Base-by-base conservation (phyloP, 2,888 invertebrate genomes). In the Eristalis tenax region DNA sequence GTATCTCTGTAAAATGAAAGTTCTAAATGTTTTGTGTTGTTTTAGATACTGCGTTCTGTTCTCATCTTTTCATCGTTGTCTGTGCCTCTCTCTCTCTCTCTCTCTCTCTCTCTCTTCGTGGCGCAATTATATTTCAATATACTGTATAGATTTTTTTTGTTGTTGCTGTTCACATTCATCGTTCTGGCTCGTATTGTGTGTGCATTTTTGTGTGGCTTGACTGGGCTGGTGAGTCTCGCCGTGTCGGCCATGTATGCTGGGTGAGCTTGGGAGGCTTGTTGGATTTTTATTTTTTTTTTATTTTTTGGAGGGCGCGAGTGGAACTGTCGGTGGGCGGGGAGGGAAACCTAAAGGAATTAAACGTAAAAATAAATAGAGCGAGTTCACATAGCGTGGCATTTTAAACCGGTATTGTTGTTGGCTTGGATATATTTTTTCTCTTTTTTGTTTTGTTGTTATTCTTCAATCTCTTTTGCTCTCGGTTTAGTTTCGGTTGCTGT, bases 341-440 rank as follows among this genome's bases (percentile, higher is more conserved):
- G 32, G 79, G 74, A 76, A 80, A 76, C 73, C 79, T 83, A 83
- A 83, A 80, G 80, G 83, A 87, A 83, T 80, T 76, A 87, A 69
- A 80, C 76, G 83, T 87, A 64, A 65, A 83, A 87, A 83, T 80
- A 87, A 87, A 83, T 87, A 83, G 87, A 87, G 87, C 87, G 83
- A 83, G 87, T 83, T 87, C 83, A 69, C 64, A 43, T 79, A 87
- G 87, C 87, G 87, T 87, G 87, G 83, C 87, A 83, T 83, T 87
- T 87, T 87, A 87, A 87, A 83, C 87, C 87, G 87, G 83, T 76
- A 83, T 74, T 85, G 71, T 66, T 80, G 73, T 81, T 86, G 69
- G 69, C 26, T 56, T 74, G 43, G 59, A 26, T 59, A 59, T 59
- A 23, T 59, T 4, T 59, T 23, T 10, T 10, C 15, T 59, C 59